phyloP scores from a whole-genome alignment of 2,113 vertebrate genomes.

The Anoura caudifer region DNA sequence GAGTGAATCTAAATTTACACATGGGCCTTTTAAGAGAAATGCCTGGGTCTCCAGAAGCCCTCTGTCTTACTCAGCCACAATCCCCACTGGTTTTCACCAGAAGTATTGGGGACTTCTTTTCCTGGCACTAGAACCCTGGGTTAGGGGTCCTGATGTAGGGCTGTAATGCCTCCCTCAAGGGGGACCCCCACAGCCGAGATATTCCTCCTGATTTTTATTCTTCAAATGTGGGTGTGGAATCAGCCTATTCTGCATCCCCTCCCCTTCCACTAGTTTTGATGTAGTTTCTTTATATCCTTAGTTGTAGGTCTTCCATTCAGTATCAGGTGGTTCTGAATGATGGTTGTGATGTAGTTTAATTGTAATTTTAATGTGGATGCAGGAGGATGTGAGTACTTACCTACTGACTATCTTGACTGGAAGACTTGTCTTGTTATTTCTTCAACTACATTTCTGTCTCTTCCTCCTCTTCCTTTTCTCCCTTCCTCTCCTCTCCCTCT shows the following conservation, averaged over 20 bases:
- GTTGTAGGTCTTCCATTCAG: background rate
- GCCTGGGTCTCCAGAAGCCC: background rate
- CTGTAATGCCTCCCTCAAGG: background rate
- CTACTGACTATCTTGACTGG: background rate
- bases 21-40: too few relatives aligned
- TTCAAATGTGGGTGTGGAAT: background rate
- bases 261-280: background rate
- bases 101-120: background rate
- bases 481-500: background rate
- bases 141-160: background rate
- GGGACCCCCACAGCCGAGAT: background rate
- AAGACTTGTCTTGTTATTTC: background rate
- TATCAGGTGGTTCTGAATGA: background rate
- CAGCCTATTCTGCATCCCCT: background rate
- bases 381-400: background rate
- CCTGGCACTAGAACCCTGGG: background rate
- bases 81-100: background rate
- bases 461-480: background rate
- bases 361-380: background rate
- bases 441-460: background rate
- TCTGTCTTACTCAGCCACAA: background rate
- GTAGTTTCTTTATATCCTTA: background rate
- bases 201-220: background rate
- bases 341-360: background rate
- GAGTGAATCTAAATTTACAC: too few relatives aligned